Base-by-base conservation (phyloP, 2,888 invertebrate genomes). In the Hylaea fasciaria region DNA sequence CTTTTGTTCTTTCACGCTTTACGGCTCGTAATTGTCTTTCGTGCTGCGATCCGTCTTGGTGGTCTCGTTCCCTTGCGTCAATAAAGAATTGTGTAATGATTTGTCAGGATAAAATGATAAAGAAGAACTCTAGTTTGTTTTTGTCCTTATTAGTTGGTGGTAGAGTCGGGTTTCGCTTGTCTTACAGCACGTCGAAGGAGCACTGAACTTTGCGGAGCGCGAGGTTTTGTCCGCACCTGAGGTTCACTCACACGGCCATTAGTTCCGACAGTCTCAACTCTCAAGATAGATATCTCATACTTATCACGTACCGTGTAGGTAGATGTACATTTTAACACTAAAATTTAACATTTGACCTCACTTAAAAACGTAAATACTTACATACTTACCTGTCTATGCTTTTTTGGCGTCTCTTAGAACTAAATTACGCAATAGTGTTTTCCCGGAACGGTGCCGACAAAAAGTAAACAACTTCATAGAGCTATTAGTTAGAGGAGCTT, bases 181-280 rank as follows among this genome's bases (percentile, higher is more conserved):
- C 70, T 65, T 59, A 59, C 29, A 35, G 62, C 63, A 65, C 74
- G 67, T 71, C 65, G 70, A 82, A 86, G 85, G 91, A 88, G 86
- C 91, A 91, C 81, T 91, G 91, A 91, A 91, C 91, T 90, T 88
- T 89, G 85, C 78, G 76, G 80, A 85, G 85, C 81, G 80, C 76
- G 83, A 79, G 80, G 79, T 82, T 83, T 79, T 77, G 79, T 83
- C 85, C 81, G 83, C 88, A 88, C 89, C 89, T 91, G 86, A 83
- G 83, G 83, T 86, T 87, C 81, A 86, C 86, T 86, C 85, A 83
- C 87, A 86, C 81, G 82, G 70, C 80, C 82, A 87, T 90, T 89
- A 86, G 83, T 85, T 87, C 81, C 79, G 75, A 85, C 79, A 81
- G 80, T 83, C 84, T 85, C 83, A 83, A 83, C 82, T 81, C 78